phyloP scores from a whole-genome alignment of 2,113 vertebrate species.

The Rallus limicola region DNA sequence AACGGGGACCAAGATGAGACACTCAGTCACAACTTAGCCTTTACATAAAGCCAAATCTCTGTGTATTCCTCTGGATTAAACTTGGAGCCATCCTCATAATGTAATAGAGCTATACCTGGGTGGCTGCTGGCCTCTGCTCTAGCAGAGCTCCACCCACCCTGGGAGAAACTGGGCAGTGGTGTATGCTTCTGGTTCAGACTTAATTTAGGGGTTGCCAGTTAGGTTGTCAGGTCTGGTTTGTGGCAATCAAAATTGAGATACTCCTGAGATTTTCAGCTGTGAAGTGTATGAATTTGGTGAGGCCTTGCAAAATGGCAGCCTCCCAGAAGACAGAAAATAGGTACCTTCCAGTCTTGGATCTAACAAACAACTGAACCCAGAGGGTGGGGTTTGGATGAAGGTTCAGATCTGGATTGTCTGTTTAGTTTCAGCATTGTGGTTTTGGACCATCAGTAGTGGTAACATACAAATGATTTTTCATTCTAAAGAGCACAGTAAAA shows the following conservation, averaged over 20 bases:
- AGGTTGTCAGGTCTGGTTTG: conserved; percentile 14
- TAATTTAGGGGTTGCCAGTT: conserved; percentile 16
- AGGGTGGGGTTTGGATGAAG: conserved; percentile 60
- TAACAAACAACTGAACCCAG: conserved; percentile 18
- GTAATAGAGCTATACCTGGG: not conserved
- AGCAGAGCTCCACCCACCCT: not conserved
- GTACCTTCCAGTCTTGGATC: conserved; percentile 64
- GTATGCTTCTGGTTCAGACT: not conserved
- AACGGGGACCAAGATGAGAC: conserved; percentile 60
- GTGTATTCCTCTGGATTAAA: conserved; percentile 35
- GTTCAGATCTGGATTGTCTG: conserved; percentile 30
- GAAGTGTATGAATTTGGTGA: conserved; percentile 14
- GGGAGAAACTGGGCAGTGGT: not conserved
- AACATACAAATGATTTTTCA: conserved; percentile 54
- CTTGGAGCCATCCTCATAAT: not conserved
- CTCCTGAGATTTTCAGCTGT: conserved; percentile 17
- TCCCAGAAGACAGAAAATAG: conserved; percentile 55
- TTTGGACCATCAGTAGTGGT: conserved; percentile 51
- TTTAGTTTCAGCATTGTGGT: conserved; percentile 61
- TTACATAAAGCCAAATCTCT: conserved; percentile 46
- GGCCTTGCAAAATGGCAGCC: conserved; percentile 7
- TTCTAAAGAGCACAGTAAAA: conserved; percentile 44
- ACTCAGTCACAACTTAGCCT: conserved; percentile 56
- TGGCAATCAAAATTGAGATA: not conserved
- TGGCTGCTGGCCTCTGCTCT: not conserved